phyloP scores from a whole-genome alignment of 2,888 invertebrate species.

The Melinaea menophilus region DNA sequence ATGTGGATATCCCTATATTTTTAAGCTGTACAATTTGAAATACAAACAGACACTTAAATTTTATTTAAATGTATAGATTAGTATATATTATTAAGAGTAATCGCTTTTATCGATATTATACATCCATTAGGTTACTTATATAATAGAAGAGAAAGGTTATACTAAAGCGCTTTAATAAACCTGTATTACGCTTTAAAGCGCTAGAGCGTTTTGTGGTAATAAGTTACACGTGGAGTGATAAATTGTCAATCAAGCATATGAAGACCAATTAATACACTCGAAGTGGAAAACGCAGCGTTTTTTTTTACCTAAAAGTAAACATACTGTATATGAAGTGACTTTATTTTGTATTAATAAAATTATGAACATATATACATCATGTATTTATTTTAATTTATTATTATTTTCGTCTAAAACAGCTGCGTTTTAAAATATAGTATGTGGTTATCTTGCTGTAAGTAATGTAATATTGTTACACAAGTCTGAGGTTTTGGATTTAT shows the following conservation, averaged over 20 bases:
- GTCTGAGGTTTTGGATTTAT: background rate
- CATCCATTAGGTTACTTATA: background rate
- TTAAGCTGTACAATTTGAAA: too few species aligned
- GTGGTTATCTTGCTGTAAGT: conserved; percentile 2
- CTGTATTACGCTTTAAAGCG: background rate
- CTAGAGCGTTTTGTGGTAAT: conserved; percentile 47
- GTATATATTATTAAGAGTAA: too few species aligned
- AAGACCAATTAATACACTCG: conserved; percentile 21
- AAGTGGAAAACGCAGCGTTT: conserved; percentile 1
- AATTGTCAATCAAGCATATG: conserved; percentile 24
- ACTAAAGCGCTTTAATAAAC: conserved; percentile 18
- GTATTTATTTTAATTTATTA: too few species aligned
- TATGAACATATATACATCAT: too few species aligned
- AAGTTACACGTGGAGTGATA: conserved; percentile 64
- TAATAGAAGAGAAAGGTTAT: conserved; percentile 7
- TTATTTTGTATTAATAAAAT: too few species aligned
- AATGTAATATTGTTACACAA: conserved; percentile 15
- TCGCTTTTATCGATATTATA: background rate
- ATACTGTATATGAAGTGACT: background rate
- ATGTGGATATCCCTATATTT: too few species aligned
- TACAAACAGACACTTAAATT: too few species aligned
- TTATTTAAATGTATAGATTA: too few species aligned
- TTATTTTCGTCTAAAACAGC: background rate
- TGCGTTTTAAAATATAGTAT: background rate
- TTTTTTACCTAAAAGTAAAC: background rate